These are phyloP conservation scores for Callopanchax toddi DNA, from an alignment of 2,113 vertebrate species.

Conservation along the genomic window DNA sequence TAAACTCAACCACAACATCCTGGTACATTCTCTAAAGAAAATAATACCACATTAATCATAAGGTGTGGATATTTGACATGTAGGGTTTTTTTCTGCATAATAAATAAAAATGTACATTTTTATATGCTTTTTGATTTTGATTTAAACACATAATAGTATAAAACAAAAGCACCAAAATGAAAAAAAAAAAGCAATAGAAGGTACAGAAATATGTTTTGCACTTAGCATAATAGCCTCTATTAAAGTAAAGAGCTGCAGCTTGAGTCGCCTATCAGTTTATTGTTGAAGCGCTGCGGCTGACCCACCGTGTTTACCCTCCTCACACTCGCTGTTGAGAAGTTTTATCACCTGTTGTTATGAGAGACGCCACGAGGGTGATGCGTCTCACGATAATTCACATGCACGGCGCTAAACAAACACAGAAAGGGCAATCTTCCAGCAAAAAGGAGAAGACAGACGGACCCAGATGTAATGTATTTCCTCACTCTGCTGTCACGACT, in stretches of 20 bases:
- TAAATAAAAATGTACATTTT: background rate
- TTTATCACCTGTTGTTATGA: conserved; percentile 40
- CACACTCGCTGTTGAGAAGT: conserved; percentile 21
- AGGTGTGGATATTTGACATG: conserved; percentile 24
- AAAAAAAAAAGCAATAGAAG: background rate
- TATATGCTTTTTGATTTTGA: conserved; percentile 1
- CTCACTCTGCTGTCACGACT: conserved; percentile 56
- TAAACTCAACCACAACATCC: conserved; percentile 44
- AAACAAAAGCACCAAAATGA: conserved; percentile 17
- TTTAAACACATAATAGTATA: background rate
- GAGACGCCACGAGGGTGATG: conserved; percentile 34
- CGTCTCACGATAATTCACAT: conserved; percentile 51
- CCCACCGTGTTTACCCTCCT: conserved; percentile 1
- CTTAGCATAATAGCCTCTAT: conserved; percentile 15
- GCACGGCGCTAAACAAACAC: conserved; percentile 30
- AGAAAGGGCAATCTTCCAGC: conserved; percentile 20
- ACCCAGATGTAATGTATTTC: conserved; percentile 50
- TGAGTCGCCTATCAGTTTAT: conserved; percentile 19
- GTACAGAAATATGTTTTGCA: conserved; percentile 6
- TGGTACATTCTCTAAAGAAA: conserved; percentile 68
- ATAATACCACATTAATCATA: conserved; percentile 37
- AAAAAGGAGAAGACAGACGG: conserved; percentile 31
- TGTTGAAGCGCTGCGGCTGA: background rate
- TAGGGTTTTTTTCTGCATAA: conserved; percentile 41
- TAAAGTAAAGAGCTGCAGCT: conserved; percentile 25